Base-by-base conservation (phyloP, 2,113 vertebrate species). In the Corythoichthys intestinalis region DNA sequence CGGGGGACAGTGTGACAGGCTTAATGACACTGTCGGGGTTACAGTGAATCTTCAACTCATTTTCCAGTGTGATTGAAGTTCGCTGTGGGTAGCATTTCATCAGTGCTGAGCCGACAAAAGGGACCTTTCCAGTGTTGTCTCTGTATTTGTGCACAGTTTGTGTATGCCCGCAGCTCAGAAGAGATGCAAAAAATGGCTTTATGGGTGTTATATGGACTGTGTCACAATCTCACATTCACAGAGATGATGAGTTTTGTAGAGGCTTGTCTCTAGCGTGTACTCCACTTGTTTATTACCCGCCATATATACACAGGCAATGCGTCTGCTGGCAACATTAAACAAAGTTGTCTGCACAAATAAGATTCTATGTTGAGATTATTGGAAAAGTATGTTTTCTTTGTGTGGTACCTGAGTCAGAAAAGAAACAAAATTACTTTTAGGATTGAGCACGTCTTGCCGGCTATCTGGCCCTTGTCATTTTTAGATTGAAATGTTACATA, bases 51-150 rank as follows among this genome's bases (percentile, higher is more conserved):
- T 87, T 75, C 74, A 66, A 83, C 88, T 90, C 77, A 87, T 91
- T 91, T 88, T 89, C 67, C 8, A 70, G 62, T 68, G 77, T 89
- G 85, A 89, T 91, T 91, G 88, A 89, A 90, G 88, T 87, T 88
- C 82, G 64, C 88, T 78, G 86, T 88, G 88, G 89, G 89, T 84
- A 84, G 87, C 86, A 81, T 88, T 88, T 91, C 87, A 90, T 91
- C 85, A 87, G 78, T 53, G 78, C 67, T 86, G 78, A 83, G 87
- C 83, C 85, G 89, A 89, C 90, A 86, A 88, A 89, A 78, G 85
- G 79, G 86, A 89, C 76, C 73, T 75, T 82, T 85, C 79, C 65
- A 46, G 50, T 72, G 75, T 85, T 86, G 81, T 85, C 81, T 83
- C 74, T 77, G 73, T 72, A 52, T 78, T 78, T 72, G 77, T 58